Base-by-base conservation (phyloP, 2,797 vertebrate species). In the Muscicapa striata region DNA sequence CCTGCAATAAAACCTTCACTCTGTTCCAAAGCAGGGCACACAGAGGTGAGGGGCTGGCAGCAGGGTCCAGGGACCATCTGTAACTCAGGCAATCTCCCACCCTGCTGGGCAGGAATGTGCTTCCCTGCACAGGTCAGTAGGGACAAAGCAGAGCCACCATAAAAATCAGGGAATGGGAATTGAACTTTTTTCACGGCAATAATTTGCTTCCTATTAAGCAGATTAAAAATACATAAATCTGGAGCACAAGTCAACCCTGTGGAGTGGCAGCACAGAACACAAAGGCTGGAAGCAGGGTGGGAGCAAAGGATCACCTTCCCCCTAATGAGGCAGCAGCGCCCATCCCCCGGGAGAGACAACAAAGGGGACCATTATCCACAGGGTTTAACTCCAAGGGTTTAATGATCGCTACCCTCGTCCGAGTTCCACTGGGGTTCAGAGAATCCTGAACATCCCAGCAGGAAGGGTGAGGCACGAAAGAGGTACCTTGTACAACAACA, bases 201-300 rank as follows among this genome's bases (percentile, higher is more conserved):
- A 9, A 84, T 15, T 80, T 46, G 10, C 67, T 78, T 79, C 68
- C 68, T 69, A 48, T 73, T 5, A 79, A 45, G 13, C 15, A 8
- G 69, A 78, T 68, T 23, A 41, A 84, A 82, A 88, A 21, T 0
- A 27, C 68, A 29, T 21, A 5, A 54, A 76, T 79, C 57, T 36
- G 40, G 76, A 76, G 64, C 90, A 83, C 30, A 52, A 55, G 41
- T 51, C 58, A 52, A 5, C 46, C 72, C 11, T 10, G 58, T 6
- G 40, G 67, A 76, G 41, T 3, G 30, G 34, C 58, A 49, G 72
- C 57, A 26, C 6, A 11, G 30, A 68, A 78, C 36, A 14, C 78
- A 91, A 92, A 88, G 54, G 77, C 57, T 92, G 94, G 86, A 64
- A 93, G 51, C 7, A 13, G 69, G n/a, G 48, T 23, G 51, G 79